Percentiles rank a stretch among this genome's conserved stretches.
Conservation (phyloP, 2,797 vertebrate species). For the Catostomus latipinnis region DNA sequence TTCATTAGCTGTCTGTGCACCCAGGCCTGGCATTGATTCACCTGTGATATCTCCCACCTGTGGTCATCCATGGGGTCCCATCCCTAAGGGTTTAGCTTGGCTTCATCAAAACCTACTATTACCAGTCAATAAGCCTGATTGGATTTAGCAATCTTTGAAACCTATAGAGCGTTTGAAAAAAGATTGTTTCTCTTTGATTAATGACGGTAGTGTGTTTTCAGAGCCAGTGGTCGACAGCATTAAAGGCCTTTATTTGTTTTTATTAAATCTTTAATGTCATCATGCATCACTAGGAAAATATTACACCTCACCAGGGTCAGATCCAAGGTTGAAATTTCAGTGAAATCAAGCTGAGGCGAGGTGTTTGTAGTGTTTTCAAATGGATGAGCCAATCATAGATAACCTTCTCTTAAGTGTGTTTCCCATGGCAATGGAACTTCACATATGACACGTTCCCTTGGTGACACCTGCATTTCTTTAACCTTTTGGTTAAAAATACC, state of each 20-base stretch:
- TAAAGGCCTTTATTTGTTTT: slow-evolving; percentile 7
- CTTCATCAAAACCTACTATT: slow-evolving; percentile 47
- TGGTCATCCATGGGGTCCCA: slow-evolving; percentile 17
- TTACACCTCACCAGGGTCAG: not conserved
- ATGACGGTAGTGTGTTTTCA: slow-evolving; percentile 17
- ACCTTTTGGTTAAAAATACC: not conserved
- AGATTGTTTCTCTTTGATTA: slow-evolving; percentile 43
- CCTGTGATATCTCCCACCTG: slow-evolving; percentile 34
- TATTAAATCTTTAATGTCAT: slow-evolving; percentile 7
- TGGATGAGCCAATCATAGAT: slow-evolving; percentile 33
- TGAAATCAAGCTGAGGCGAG: not conserved
- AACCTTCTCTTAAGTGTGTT: slow-evolving; percentile 34
- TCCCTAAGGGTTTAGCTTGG: slow-evolving; percentile 28
- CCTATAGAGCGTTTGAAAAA: slow-evolving; percentile 35
- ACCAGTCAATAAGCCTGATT: slow-evolving; percentile 60
- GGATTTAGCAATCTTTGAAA: slow-evolving; percentile 56
- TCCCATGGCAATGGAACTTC: slow-evolving; percentile 45
- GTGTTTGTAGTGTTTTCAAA: not conserved
- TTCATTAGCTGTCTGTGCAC: slow-evolving; percentile 22
- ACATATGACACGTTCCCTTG: slow-evolving; percentile 27
- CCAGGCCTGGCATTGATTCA: slow-evolving; percentile 28
- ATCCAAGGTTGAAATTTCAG: not conserved
- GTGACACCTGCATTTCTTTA: slow-evolving; percentile 32
- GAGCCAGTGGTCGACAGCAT: not conserved
- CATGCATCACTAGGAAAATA: not conserved